Evolutionary conservation across 2,888 invertebrate species (phyloP).

Genomic region (Cerceris ruficornis): DNA sequence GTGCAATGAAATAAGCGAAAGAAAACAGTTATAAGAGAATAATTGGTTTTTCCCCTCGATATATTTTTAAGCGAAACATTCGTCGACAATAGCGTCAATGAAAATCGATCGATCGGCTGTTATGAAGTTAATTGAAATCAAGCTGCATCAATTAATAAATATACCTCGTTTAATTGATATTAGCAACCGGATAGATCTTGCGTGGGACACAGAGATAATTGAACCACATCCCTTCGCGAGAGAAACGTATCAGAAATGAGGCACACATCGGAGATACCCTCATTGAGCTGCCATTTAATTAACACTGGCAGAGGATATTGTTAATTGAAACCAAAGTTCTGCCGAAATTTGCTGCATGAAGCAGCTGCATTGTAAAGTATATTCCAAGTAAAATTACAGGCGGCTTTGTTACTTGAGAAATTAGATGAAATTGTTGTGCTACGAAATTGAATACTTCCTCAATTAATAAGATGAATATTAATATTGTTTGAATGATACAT

Average conservation of each 20-base stretch:
- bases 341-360: neutral
- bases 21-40: neutral
- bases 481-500: too few relatives aligned
- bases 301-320: neutral
- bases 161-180: neutral
- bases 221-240: neutral
- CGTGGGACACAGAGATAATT: slow-evolving; percentile 8
- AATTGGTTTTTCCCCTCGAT: too few relatives aligned
- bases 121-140: slow-evolving; percentile 61
- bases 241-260: neutral
- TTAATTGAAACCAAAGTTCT: neutral
- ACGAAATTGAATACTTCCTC: too few relatives aligned
- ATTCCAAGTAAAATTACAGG: too few relatives aligned
- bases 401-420: too few relatives aligned
- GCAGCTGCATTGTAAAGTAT: neutral
- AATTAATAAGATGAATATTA: too few relatives aligned
- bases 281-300: neutral
- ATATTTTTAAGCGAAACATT: too few relatives aligned
- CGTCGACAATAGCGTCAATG: too few relatives aligned
- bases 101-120: slow-evolving; percentile 30
- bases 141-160: neutral
- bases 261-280: neutral
- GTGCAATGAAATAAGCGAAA: neutral
- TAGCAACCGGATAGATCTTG: neutral
- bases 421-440: too few relatives aligned